phyloP scores from a whole-genome alignment of 1,140 invertebrate genomes.

The Papilio polyxenes region DNA sequence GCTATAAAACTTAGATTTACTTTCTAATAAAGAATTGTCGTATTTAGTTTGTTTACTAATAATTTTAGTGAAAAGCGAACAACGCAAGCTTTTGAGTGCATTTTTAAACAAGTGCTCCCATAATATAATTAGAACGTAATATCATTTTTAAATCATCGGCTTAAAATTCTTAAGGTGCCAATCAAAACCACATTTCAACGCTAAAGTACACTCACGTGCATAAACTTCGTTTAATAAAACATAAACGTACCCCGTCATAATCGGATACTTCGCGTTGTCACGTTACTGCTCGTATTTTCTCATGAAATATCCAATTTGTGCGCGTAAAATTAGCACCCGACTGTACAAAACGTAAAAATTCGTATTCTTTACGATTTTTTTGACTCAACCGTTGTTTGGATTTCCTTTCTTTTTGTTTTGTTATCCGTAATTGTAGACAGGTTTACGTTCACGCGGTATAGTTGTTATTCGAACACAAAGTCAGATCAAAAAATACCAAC shows the following conservation, averaged over 20 bases:
- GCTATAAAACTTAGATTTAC: background rate
- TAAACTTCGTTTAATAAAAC: slow-evolving; percentile 58
- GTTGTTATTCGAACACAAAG: background rate
- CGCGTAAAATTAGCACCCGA: slow-evolving; percentile 47
- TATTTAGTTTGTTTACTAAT: background rate
- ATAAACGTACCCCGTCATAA: slow-evolving; percentile 54
- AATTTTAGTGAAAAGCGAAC: background rate
- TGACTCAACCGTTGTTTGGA: slow-evolving; percentile 36
- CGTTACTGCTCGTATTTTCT: slow-evolving; percentile 42
- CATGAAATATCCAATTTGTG: slow-evolving; percentile 45
- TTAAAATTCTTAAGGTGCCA: slow-evolving; percentile 37
- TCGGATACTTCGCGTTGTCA: slow-evolving; percentile 42
- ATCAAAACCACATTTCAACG: slow-evolving; percentile 38
- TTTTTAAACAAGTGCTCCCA: background rate
- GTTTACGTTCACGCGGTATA: slow-evolving; percentile 26
- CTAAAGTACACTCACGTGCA: slow-evolving; percentile 44
- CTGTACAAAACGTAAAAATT: slow-evolving; percentile 22
- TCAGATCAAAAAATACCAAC: slow-evolving; percentile 24
- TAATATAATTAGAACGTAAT: slow-evolving; percentile 27
- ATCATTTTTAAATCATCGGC: slow-evolving; percentile 24
- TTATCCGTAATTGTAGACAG: slow-evolving; percentile 37
- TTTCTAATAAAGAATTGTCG: background rate
- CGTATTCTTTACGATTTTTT: slow-evolving; percentile 37
- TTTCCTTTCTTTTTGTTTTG: slow-evolving; percentile 36
- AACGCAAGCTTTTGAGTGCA: too few relatives aligned